Base-by-base conservation (phyloP, 2,113 vertebrate genomes). In the Corythaeola cristata region DNA sequence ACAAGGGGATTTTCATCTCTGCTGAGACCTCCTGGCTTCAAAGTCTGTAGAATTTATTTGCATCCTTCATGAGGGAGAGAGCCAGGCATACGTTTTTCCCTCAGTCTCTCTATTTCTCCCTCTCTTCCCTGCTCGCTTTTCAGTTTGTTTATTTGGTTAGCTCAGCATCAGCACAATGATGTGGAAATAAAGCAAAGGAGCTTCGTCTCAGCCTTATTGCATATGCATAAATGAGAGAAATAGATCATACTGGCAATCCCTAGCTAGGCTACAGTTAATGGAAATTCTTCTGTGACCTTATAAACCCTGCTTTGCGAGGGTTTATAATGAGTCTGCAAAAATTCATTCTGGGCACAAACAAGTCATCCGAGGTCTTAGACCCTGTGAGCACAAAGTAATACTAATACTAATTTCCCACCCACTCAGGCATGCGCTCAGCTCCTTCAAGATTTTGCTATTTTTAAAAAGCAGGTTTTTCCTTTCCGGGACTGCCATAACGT, bases 251-350 rank as follows among this genome's bases (percentile, higher is more conserved):
- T 67, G 89, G 93, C 95, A 87, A 89, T 89, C 91, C 94, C 81
- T 37, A 64, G 90, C 90, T 73, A 52, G 90, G 89, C 89, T 89
- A n/a, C 83, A 26, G 66, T 69, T 91, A 82, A 95, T 96, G 97
- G 94, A 85, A 91, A 85, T 94, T 68, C 96, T 91, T 64, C 77
- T 3, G 28, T 88, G 95, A 96, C 92, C 96, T 96, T 82, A 85
- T 64, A 93, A 91, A 95, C 89, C 77, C 77, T 41, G 62, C 86
- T 53, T 85, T 79, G 91, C 66, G 23, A 33, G 81, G 93, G 45
- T 96, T 96, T 89, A 35, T 89, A 91, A 91, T 93, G 95, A 96
- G 92, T 95, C 94, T 96, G 94, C 96, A 96, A 6, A 96, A 96
- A 89, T 41, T 77, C 28, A 59, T 53, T 73, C 67, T 7, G 77